Evolutionary conservation across 2,797 vertebrate species (phyloP), one percentile per base, ranked within the genome.

Genomic region (Brachyrhaphis roseni): DNA sequence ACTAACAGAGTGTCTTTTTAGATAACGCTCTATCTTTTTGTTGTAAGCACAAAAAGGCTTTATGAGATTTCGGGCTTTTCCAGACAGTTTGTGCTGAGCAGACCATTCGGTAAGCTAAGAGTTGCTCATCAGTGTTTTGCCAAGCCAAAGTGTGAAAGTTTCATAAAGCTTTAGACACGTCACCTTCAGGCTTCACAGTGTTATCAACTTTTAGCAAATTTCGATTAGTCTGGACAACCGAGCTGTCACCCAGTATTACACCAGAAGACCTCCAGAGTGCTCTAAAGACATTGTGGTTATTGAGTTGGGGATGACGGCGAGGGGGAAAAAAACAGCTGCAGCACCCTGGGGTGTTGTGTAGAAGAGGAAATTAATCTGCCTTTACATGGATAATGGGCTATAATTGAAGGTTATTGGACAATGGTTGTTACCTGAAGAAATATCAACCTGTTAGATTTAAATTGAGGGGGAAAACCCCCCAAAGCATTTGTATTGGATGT

Each of bases 151-250:
- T 46, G 77, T 57, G 82, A 78, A 86, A 66, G 66, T 82, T 87
- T 89, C 66, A 86, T 84, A 82, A 87, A 84, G 62, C 82, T 72
- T 73, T 11, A 36, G 76, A 57, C 74, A 51, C 70, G 18, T 84
- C 78, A 87, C 84, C 88, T 88, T 81, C 75, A 85, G 89, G 87
- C 86, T 71, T 80, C 20, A 45, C 57, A 13, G 73, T 74, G 47
- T 94, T 75, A 89, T 91, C 80, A 85, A 73, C 86, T 91, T 82
- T 84, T 20, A 84, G 41, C 80, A 82, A 75, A 82, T 88, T 92
- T 84, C 11, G 5, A 88, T 90, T 85, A 82, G 86, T 86, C 66
- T 76, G 78, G 75, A 82, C 88, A 80, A 80, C 68, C 75, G 36
- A 28, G 15, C 78, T 90, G 88, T 92, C 90, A 79, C 78, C 74